phyloP scores from a whole-genome alignment of 2,113 vertebrate species.

The Melanostigma gelatinosum region DNA sequence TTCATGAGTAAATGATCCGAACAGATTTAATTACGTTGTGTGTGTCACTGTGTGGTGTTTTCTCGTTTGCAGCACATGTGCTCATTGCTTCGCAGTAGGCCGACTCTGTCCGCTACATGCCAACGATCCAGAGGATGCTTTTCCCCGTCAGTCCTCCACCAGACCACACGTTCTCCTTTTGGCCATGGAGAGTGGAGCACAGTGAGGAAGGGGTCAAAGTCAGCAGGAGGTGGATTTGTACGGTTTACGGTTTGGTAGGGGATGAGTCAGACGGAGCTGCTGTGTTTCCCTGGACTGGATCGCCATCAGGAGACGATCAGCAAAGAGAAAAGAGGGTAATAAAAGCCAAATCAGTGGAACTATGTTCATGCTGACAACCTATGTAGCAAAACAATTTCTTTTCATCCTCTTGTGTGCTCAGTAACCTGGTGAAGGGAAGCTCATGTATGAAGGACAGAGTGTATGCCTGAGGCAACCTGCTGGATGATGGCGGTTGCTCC shows the following conservation, averaged over 20 bases:
- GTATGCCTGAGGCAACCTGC: too few species aligned
- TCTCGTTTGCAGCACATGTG: constrained; percentile 23
- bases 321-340: constrained; percentile 4
- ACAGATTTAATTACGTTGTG: constrained; percentile 19
- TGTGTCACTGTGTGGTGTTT: constrained; percentile 16
- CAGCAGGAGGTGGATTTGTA: constrained; percentile 59
- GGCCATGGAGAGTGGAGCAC: constrained; percentile 38
- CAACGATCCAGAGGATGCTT: constrained; percentile 45
- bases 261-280: constrained; percentile 46
- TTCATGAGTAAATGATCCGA: not conserved
- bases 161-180: constrained; percentile 51
- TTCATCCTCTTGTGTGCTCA: too few species aligned
- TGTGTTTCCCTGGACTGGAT: constrained; percentile 45
- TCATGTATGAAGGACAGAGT: too few species aligned
- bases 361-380: not conserved
- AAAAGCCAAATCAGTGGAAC: constrained; percentile 27
- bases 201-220: constrained; percentile 51
- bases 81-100: constrained; percentile 24
- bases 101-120: constrained; percentile 15
- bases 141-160: constrained; percentile 23
- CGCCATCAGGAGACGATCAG: constrained; percentile 32
- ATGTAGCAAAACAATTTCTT: too few species aligned
- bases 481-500: too few species aligned
- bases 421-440: too few species aligned
- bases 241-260: constrained; percentile 56